Evolutionary conservation across 2,113 vertebrate genomes (phyloP), one percentile per base, ranked within the genome.

Genomic region (Leucopsar rothschildi): DNA sequence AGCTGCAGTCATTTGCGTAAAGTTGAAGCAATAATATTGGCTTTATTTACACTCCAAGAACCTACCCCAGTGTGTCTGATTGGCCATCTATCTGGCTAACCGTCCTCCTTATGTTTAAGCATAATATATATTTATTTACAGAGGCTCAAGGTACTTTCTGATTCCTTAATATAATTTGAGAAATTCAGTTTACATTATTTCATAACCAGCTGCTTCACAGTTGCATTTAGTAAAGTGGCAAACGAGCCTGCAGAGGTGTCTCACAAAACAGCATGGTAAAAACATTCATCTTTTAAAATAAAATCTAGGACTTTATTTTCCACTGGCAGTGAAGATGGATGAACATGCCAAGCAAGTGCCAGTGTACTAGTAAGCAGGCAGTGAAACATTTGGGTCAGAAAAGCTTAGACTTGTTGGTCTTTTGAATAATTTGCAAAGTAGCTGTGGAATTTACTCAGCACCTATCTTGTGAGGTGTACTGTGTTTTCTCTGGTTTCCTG

Each of bases 401-500:
- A 57, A 42, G 8, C 16, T 52, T 72, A 47, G 1, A 2, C 8
- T 64, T 63, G 4, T 11, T 86, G n/a, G 10, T 53, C 40, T 82
- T 82, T 37, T 69, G 57, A 88, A 59, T 71, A 25, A 31, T 89
- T 68, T 22, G 42, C 16, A 12, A 24, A 45, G 19, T n/a, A 37
- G n/a, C 49, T 22, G n/a, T 65, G 12, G 47, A 47, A 33, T 37
- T 70, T 59, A 23, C 19, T 81, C 11, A 15, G n/a, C 28, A 33
- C 20, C 11, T 69, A 4, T 24, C 44, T 82, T 0, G 0, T 21
- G 8, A 75, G 29, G 33, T 2, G 1, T 47, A 4, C 31, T 55
- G 66, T 9, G 29, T 11, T 44, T 23, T 42, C 2, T 84, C 65
- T 52, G 49, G 9, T 44, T 49, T 71, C 23, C 56, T 35, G 18